Conservation (phyloP, 2,113 vertebrate genomes). For the Atherinomorus stipes region DNA sequence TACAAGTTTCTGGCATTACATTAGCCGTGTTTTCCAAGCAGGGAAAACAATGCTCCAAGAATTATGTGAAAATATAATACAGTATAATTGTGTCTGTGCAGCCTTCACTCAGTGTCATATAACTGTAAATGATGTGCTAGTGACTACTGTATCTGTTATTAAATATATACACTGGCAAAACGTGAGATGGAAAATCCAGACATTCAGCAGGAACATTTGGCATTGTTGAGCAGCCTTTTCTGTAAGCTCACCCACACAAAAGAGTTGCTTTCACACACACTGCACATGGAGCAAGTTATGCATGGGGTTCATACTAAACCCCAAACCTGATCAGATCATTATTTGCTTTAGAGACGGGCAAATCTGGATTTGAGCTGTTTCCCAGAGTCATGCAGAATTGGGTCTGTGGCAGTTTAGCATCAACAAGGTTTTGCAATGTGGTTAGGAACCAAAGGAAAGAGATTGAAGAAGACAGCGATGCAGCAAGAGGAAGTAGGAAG, state of each 20-base stretch:
- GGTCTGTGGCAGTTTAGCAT: constrained; percentile 53
- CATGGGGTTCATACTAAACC: constrained; percentile 65
- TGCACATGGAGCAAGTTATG: constrained; percentile 73
- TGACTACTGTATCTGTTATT: constrained; percentile 5
- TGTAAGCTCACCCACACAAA: constrained; percentile 46
- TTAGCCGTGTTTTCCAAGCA: no score
- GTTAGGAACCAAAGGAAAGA: constrained; percentile 17
- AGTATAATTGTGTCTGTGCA: not conserved
- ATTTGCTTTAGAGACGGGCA: constrained; percentile 34
- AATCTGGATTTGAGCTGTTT: constrained; percentile 67
- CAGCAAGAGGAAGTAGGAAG: constrained; percentile 32
- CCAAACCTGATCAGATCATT: constrained; percentile 61
- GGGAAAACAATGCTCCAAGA: not conserved
- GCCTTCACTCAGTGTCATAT: not conserved
- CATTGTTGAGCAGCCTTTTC: constrained; percentile 31
- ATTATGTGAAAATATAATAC: not conserved
- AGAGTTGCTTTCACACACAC: constrained; percentile 41
- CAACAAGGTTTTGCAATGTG: constrained; percentile 54
- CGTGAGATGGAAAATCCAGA: constrained; percentile 47
- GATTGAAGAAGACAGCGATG: constrained; percentile 4
- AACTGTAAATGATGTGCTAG: constrained; percentile 19
- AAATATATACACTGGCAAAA: constrained; percentile 12
- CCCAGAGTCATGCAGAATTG: constrained; percentile 70
- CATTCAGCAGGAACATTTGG: constrained; percentile 50
- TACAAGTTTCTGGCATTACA: not conserved